These are phyloP conservation scores for Hoplodrina blanda DNA, from an alignment of 2,888 invertebrate genomes.

Conservation along the genomic window DNA sequence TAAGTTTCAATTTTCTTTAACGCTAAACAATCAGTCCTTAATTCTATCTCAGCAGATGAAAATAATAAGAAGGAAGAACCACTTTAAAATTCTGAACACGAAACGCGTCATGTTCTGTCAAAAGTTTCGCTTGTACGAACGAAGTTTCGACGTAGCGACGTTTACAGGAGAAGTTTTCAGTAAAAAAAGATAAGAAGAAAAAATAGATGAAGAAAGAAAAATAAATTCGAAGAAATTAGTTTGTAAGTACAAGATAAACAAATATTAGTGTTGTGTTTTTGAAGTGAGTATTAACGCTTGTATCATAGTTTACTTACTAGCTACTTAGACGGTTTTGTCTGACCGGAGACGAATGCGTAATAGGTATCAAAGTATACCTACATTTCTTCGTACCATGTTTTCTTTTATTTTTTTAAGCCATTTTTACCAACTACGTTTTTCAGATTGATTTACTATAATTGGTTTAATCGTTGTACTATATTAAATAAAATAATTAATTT, in stretches of 20 bases:
- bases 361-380: no score
- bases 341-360: no score
- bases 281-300: not conserved
- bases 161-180: slow-evolving; percentile 18
- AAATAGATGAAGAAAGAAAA: slow-evolving; percentile 10
- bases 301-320: no score
- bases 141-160: slow-evolving; percentile 22
- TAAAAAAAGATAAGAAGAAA: slow-evolving; percentile 1
- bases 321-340: no score
- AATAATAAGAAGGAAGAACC: slow-evolving; percentile 25
- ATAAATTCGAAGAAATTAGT: not conserved
- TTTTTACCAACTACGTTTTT: no score
- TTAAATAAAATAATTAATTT: no score
- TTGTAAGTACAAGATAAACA: not conserved
- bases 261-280: not conserved
- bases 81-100: slow-evolving; percentile 40
- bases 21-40: not conserved
- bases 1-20: not conserved
- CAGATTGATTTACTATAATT: no score
- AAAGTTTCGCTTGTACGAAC: slow-evolving; percentile 29
- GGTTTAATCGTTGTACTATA: no score
- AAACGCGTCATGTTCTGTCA: slow-evolving; percentile 31
- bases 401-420: no score
- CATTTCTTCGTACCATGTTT: no score
- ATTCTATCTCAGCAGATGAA: slow-evolving; percentile 14